A percentile compares a stretch with the other conserved stretches of the same genome.
phyloP scores from a whole-genome alignment of 1,140 invertebrate species.

The Ditylenchus dipsaci region DNA sequence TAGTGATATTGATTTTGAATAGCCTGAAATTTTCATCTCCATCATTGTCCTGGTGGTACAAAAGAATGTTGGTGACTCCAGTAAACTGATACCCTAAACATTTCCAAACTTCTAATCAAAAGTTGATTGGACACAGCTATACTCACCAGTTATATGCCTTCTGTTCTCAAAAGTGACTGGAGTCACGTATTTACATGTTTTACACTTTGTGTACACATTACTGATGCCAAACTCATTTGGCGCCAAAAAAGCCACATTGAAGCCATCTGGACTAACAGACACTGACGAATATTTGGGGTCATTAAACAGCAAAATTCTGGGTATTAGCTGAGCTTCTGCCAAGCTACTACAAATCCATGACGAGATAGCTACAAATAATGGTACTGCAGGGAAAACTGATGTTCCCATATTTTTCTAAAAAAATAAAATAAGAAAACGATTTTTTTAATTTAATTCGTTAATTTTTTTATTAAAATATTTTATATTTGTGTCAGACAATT shows the following conservation, averaged over 20 bases:
- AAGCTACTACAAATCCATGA: no score
- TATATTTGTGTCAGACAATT: no score
- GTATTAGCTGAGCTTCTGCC: conserved; percentile 21
- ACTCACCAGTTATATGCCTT: conserved; percentile 39
- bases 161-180: conserved; percentile 47
- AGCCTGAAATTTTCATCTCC: conserved; percentile 44
- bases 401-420: no score
- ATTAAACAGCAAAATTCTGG: conserved; percentile 34
- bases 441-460: no score
- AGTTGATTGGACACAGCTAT: background rate
- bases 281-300: conserved; percentile 47
- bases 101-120: background rate
- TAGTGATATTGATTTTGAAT: conserved; percentile 43
- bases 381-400: no score
- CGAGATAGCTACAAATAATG: no score
- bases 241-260: conserved; percentile 38
- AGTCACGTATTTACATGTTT: conserved; percentile 41
- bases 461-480: no score
- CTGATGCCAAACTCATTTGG: conserved; percentile 45
- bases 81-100: conserved; percentile 46
- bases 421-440: no score
- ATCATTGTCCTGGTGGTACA: conserved; percentile 42
- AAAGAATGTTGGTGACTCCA: conserved; percentile 39
- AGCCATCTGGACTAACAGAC: conserved; percentile 38
- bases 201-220: conserved; percentile 41